Evolutionary conservation across 2,797 vertebrate species (phyloP).

Genomic region (Cottoperca gobio): DNA sequence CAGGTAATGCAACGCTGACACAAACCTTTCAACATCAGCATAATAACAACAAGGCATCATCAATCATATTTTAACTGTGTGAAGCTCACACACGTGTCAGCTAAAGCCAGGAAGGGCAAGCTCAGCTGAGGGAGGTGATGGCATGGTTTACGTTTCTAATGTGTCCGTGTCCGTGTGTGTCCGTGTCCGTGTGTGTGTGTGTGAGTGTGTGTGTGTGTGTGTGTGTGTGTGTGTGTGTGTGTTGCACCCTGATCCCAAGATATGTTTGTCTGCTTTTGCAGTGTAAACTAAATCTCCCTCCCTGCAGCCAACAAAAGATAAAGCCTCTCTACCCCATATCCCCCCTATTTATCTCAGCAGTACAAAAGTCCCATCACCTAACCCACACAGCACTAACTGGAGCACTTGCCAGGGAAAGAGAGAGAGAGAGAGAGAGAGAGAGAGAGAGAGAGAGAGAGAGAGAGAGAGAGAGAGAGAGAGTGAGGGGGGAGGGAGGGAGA

Average conservation of each 20-base stretch:
- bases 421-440: not conserved
- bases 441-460: not conserved
- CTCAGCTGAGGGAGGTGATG: constrained; percentile 23
- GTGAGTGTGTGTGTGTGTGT: constrained; percentile 31
- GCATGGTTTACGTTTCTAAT: not conserved
- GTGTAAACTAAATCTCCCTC: constrained; percentile 60
- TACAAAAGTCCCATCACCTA: constrained; percentile 42
- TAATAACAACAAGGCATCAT: constrained; percentile 24
- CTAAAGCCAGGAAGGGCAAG: constrained; percentile 49
- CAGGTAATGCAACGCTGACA: not conserved
- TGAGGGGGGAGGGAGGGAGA: constrained; percentile 11
- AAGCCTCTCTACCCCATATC: constrained; percentile 52
- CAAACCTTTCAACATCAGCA: constrained; percentile 20
- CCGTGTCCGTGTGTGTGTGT: constrained; percentile 8
- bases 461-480: too few species aligned
- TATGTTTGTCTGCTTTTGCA: constrained; percentile 71
- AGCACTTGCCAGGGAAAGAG: not conserved
- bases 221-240: constrained; percentile 30
- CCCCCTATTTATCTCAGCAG: constrained; percentile 57
- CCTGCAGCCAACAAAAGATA: constrained; percentile 62
- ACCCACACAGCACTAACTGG: not conserved
- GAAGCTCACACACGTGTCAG: constrained; percentile 23
- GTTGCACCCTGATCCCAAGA: constrained; percentile 68
- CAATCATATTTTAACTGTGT: constrained; percentile 27
- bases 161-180: not conserved